These are phyloP conservation scores for Sphenodon punctatus DNA, from an alignment of 2,797 vertebrate genomes.

Conservation along the genomic window DNA sequence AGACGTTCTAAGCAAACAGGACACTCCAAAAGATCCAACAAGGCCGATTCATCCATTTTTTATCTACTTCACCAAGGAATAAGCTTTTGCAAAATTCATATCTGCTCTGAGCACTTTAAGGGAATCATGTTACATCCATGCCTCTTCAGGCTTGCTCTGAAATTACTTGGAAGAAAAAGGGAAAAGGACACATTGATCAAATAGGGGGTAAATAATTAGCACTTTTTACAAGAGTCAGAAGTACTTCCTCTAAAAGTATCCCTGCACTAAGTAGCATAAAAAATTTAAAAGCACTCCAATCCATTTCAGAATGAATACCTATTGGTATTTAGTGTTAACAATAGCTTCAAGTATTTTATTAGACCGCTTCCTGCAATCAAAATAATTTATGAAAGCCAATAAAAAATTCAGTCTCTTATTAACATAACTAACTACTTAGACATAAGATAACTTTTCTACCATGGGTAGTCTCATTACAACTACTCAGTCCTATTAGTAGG, in stretches of 20 bases:
- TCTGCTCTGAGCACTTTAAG: slow-evolving; percentile 62
- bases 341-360: not conserved
- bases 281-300: slow-evolving; percentile 11
- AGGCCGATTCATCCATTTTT: slow-evolving; percentile 94
- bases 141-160: slow-evolving; percentile 78
- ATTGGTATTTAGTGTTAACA: not conserved
- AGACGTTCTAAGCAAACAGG: slow-evolving; percentile 97
- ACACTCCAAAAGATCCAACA: slow-evolving; percentile 97
- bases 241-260: not conserved
- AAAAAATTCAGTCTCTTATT: too few species aligned
- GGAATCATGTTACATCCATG: slow-evolving; percentile 94
- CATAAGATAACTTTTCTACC: too few species aligned
- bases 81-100: slow-evolving; percentile 49
- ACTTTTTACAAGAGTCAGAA: not conserved
- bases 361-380: not conserved
- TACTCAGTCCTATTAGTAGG: too few species aligned
- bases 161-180: slow-evolving; percentile 30
- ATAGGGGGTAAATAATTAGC: not conserved
- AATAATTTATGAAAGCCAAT: slow-evolving; percentile 10
- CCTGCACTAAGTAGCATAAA: not conserved
- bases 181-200: slow-evolving; percentile 29
- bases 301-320: not conserved
- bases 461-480: too few species aligned
- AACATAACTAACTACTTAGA: too few species aligned
- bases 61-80: slow-evolving; percentile 50